Evolutionary conservation across 2,113 vertebrate genomes (phyloP).

Genomic region (Anas platyrhynchos): DNA sequence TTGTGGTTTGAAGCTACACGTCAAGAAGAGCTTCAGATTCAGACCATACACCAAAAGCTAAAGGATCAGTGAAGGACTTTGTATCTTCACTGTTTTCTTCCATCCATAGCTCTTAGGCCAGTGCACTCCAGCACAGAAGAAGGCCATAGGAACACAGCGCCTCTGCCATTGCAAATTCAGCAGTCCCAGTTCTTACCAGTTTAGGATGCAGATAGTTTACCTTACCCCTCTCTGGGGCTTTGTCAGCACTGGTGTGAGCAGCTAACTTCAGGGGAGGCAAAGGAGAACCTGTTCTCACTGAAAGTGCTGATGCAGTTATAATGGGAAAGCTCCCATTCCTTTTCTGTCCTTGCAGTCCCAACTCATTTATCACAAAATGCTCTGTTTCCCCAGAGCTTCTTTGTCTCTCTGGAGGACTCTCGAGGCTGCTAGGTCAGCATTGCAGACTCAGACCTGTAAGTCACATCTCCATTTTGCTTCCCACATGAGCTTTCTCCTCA

Average conservation of each 20-base stretch:
- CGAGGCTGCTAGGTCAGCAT: neutral
- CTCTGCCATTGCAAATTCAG: neutral
- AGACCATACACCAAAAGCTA: neutral
- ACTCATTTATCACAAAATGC: neutral
- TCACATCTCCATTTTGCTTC: neutral
- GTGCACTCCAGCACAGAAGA: neutral
- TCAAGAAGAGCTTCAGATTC: neutral
- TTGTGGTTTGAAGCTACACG: neutral
- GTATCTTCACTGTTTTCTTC: neutral
- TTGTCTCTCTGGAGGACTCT: neutral
- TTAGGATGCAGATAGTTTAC: neutral
- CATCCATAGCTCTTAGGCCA: neutral
- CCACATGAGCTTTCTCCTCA: neutral
- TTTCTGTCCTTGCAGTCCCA: neutral
- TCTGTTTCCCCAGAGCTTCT: neutral
- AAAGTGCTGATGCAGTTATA: neutral
- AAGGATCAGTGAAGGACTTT: neutral
- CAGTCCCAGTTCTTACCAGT: neutral
- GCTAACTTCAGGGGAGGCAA: neutral
- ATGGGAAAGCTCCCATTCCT: neutral
- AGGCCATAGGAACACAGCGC: neutral
- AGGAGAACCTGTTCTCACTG: neutral
- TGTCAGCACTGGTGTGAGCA: neutral
- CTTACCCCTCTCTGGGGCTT: neutral
- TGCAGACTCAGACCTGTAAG: neutral